Evolutionary conservation across 2,113 vertebrate genomes (phyloP).

Genomic region (Cyphomyrus plagiostoma): DNA sequence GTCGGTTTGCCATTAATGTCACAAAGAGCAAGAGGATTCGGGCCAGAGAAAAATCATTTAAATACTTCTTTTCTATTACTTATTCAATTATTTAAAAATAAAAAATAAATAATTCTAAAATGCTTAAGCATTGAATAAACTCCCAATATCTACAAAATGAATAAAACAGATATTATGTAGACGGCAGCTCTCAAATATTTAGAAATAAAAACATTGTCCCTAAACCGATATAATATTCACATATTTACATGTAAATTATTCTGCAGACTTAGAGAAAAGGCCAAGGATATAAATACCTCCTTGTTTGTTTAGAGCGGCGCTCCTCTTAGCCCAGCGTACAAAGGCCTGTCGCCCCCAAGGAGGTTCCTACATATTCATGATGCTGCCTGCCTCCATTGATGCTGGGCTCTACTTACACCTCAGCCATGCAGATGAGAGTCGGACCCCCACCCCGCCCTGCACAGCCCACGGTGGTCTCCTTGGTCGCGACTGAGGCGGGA

Average conservation of each 20-base stretch:
- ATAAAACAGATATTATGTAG: background rate
- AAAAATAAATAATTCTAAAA: background rate
- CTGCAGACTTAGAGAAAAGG: constrained; percentile 8
- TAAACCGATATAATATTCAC: background rate
- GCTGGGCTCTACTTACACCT: background rate
- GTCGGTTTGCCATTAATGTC: background rate
- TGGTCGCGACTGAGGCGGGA: no score
- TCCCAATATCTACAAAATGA: background rate
- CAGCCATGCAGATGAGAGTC: constrained; percentile 2
- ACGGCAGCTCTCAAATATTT: background rate
- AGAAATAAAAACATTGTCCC: background rate
- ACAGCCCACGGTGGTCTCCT: background rate
- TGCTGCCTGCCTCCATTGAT: background rate
- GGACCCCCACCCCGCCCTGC: background rate
- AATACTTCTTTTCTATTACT: background rate
- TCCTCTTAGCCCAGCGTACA: background rate
- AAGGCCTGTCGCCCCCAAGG: background rate
- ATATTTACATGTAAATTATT: constrained; percentile 12
- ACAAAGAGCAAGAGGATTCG: background rate
- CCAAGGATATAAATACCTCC: constrained; percentile 11
- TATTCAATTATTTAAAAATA: background rate
- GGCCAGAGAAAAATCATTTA: background rate
- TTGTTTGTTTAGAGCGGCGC: constrained; percentile 11
- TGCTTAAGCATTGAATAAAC: background rate
- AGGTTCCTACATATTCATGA: constrained; percentile 1